Evolutionary conservation across 37 sponge, comb jelly and placozoan species (phyloP), one percentile per base, ranked within the genome.

Genomic region (Geodia barretti): DNA sequence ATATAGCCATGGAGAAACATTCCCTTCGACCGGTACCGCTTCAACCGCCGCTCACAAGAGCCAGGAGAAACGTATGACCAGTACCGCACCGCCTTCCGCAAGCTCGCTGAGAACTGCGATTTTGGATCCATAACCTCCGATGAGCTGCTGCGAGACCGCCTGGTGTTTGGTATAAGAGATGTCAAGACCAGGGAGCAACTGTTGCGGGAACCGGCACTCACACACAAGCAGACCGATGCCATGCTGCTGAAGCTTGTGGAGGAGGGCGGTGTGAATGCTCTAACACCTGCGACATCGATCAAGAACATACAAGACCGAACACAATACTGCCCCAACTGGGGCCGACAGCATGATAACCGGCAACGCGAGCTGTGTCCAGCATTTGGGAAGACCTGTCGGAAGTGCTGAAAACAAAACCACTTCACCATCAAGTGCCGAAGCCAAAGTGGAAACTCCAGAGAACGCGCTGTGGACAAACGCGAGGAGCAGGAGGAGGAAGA

Each of bases 361-460:
- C 68, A 78, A 38, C 31, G 71, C 70, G 85, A 77, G 32, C 35
- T 67, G 17, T 88, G 88, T 61, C 88, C 88, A 32, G 88, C 88
- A 9, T 88, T 38, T 74, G 88, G 88, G 4, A 81, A 81, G 64
- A 70, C 32, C 3, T 88, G 88, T 64, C 81, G 70, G 42, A 78
- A 82, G 47, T 88, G 83, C 70, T 70, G 32, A 24, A 81, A 88
- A 60, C 65, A 36, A 69, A 88, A 88, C 41, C 88, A 88, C 64
- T 81, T 82, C 82, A 77, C 76, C 24, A 36, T 28, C 0, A 76
- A 81, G 37, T 81, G 83, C 65, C 62, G 74, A 9, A 59, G 60
- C 11, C 60, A 34, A 34, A n/a, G n/a, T n/a, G n/a, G n/a, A n/a
- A n/a, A n/a, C n/a, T n/a, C n/a, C n/a, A n/a, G n/a, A n/a, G n/a